These are phyloP conservation scores for Zeuzera pyrina DNA, from an alignment of 2,888 invertebrate genomes.

Conservation along the genomic window DNA sequence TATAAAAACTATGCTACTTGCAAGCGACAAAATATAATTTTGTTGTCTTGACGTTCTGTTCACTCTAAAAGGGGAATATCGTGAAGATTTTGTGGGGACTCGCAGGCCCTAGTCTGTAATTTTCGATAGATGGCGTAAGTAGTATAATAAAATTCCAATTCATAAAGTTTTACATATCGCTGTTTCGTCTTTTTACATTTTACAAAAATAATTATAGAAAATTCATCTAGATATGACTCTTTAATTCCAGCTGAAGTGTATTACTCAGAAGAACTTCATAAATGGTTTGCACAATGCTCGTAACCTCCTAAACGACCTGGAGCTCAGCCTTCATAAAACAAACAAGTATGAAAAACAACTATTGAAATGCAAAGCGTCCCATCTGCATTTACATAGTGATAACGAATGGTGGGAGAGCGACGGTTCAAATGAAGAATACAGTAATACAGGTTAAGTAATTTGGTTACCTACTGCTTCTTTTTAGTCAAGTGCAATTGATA, in stretches of 20 bases:
- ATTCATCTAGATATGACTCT: background rate
- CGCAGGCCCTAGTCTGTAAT: too few relatives aligned
- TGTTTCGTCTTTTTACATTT: too few relatives aligned
- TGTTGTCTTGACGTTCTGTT: too few relatives aligned
- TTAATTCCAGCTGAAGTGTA: conserved; percentile 7
- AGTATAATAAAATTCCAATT: too few relatives aligned
- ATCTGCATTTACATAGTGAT: conserved; percentile 31
- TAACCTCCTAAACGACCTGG: conserved; percentile 35
- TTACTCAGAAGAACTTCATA: conserved; percentile 29
- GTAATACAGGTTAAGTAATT: too few relatives aligned
- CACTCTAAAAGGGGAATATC: too few relatives aligned
- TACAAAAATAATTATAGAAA: background rate
- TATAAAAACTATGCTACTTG: too few relatives aligned
- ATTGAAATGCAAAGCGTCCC: conserved; percentile 35
- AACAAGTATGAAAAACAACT: conserved; percentile 39
- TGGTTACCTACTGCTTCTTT: too few relatives aligned
- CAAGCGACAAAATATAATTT: too few relatives aligned
- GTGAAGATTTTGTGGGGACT: too few relatives aligned
- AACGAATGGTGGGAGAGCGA: conserved; percentile 35
- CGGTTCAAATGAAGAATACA: conserved; percentile 1
- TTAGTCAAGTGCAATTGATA: too few relatives aligned
- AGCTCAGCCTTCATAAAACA: conserved; percentile 42
- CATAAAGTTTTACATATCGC: background rate
- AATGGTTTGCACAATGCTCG: conserved; percentile 42
- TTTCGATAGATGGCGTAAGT: too few relatives aligned